phyloP scores from a whole-genome alignment of 2,888 invertebrate genomes.

The Sarcophaga rosellei region DNA sequence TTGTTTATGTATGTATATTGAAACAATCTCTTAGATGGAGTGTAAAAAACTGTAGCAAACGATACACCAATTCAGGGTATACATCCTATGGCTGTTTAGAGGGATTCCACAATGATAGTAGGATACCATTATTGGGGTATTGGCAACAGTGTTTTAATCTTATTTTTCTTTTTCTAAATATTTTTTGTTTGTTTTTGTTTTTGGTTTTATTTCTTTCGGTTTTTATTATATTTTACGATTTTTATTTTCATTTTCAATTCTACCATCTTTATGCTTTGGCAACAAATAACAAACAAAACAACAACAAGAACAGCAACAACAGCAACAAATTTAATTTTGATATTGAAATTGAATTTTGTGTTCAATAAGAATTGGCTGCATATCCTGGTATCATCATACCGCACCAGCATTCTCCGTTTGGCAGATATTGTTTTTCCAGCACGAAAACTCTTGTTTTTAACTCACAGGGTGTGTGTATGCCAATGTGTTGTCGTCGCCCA shows the following conservation, averaged over 20 bases:
- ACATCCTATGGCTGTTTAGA: constrained; percentile 50
- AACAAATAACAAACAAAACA: constrained; percentile 53
- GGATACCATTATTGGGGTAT: neutral
- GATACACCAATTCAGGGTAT: constrained; percentile 36
- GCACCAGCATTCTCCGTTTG: neutral
- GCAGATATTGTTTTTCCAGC: no score
- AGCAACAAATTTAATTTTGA: constrained; percentile 54
- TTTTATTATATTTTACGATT: constrained; percentile 10
- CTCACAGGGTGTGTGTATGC: neutral
- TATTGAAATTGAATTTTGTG: constrained; percentile 71
- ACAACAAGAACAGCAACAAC: constrained; percentile 18
- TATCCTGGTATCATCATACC: neutral
- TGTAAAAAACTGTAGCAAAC: constrained; percentile 40
- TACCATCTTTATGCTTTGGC: constrained; percentile 54
- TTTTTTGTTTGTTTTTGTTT: neutral
- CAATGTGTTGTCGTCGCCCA: neutral
- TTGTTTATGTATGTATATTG: neutral
- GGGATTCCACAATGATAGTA: neutral
- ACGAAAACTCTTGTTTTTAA: no score
- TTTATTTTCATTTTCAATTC: constrained; percentile 33
- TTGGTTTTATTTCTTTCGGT: constrained; percentile 4
- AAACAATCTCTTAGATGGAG: constrained; percentile 48
- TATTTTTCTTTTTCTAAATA: neutral
- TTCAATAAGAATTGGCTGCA: constrained; percentile 68
- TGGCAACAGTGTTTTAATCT: constrained; percentile 41